phyloP scores from a whole-genome alignment of 2,797 vertebrate species.

The Cossypha dichroa region DNA sequence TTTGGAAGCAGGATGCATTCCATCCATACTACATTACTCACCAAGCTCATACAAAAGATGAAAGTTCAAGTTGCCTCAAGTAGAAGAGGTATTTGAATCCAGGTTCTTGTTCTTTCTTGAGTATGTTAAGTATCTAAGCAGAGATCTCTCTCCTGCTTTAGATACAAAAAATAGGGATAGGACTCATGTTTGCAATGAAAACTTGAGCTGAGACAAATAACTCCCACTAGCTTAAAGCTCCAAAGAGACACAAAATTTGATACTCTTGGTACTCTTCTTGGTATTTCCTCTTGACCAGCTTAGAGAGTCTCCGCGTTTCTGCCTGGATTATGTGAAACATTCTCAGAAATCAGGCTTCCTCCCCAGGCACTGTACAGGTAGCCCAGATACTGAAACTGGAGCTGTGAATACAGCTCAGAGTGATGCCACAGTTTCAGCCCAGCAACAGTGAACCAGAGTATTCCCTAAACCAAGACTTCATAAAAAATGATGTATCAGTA shows the following conservation, averaged over 20 bases:
- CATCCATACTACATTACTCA: background rate
- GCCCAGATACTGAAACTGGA: background rate
- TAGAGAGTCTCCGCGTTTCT: background rate
- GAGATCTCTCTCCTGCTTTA: background rate
- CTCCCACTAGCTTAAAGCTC: background rate
- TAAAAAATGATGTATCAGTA: background rate
- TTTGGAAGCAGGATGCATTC: background rate
- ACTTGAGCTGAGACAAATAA: background rate
- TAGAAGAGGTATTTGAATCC: background rate
- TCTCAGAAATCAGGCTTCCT: background rate
- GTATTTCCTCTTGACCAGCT: constrained; percentile 9
- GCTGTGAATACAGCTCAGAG: background rate
- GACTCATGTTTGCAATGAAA: background rate
- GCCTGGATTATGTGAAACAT: background rate
- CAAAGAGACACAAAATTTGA: background rate
- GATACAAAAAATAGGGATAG: background rate
- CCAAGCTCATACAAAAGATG: background rate
- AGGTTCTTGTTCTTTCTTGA: background rate
- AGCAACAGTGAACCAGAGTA: background rate
- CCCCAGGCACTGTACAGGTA: background rate
- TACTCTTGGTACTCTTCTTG: background rate
- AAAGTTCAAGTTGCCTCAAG: background rate
- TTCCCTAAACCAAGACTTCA: background rate
- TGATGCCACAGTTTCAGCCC: background rate
- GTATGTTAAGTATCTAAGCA: background rate